Conservation (phyloP, 2,888 invertebrate genomes). For the Lamproptera curius region DNA sequence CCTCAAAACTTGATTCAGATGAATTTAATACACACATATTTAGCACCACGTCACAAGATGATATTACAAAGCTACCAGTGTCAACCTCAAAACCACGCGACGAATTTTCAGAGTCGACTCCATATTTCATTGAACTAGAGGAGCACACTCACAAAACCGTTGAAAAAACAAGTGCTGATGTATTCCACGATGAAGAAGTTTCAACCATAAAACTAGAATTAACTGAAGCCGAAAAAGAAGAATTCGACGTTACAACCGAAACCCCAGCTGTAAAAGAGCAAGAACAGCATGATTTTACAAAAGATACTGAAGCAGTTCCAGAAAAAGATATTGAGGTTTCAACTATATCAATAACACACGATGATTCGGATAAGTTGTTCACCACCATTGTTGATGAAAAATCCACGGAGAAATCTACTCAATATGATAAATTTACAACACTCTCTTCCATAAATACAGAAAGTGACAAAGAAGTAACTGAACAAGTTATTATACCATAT, state of each 20-base stretch:
- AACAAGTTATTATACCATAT: background rate
- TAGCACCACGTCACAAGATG: slow-evolving; percentile 13
- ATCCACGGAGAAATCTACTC: slow-evolving; percentile 11
- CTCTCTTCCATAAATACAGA: slow-evolving; percentile 10
- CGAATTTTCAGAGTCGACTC: slow-evolving; percentile 40
- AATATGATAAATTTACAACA: slow-evolving; percentile 22
- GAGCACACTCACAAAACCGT: slow-evolving; percentile 48
- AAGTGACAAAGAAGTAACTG: slow-evolving; percentile 9
- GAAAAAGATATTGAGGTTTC: slow-evolving; percentile 26
- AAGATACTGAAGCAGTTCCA: slow-evolving; percentile 16
- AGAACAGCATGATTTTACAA: slow-evolving; percentile 23
- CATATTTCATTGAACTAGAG: slow-evolving; percentile 51
- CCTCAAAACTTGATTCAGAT: slow-evolving; percentile 2
- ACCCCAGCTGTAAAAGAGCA: slow-evolving; percentile 26
- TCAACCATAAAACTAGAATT: slow-evolving; percentile 25
- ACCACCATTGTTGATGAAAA: slow-evolving; percentile 11
- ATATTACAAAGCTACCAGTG: slow-evolving; percentile 8
- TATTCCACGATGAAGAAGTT: slow-evolving; percentile 26
- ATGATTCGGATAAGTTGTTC: background rate
- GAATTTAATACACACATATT: background rate
- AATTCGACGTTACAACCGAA: slow-evolving; percentile 28
- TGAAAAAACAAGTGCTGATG: slow-evolving; percentile 33
- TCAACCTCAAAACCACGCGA: slow-evolving; percentile 25
- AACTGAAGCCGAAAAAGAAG: slow-evolving; percentile 31
- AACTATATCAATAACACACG: slow-evolving; percentile 20